Conservation (phyloP, 2,113 vertebrate genomes). For the Salvelinus sp. region DNA sequence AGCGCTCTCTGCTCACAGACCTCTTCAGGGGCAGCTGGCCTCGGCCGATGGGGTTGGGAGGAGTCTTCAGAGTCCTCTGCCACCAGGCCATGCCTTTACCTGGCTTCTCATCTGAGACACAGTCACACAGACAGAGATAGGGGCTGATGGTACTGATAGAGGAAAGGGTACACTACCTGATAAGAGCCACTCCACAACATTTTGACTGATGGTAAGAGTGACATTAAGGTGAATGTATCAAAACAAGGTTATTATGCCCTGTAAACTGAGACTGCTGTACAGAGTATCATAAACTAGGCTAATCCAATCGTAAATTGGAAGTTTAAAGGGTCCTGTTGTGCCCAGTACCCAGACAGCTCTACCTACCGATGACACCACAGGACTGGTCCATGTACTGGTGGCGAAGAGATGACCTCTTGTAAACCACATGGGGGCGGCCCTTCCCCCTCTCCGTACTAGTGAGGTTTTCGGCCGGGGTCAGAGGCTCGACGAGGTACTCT, state of each 20-base stretch:
- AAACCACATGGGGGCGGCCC: conserved; percentile 93
- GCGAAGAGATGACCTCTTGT: conserved; percentile 93
- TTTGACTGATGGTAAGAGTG: no score
- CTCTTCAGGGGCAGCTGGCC: conserved; percentile 92
- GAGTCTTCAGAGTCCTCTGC: conserved; percentile 86
- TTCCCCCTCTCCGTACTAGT: conserved; percentile 73
- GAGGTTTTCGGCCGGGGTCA: conserved; percentile 79
- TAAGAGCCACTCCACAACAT: no score
- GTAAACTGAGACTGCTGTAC: no score
- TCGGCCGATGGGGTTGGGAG: conserved; percentile 84
- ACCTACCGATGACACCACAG: conserved; percentile 92
- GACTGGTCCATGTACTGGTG: conserved; percentile 94
- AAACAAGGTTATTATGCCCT: conserved; percentile 19
- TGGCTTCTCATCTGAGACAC: conserved; percentile 85
- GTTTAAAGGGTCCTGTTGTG: no score
- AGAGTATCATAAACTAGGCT: no score
- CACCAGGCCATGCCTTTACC: conserved; percentile 90
- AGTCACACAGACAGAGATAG: neutral
- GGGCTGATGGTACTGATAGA: neutral
- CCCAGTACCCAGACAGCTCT: neutral
- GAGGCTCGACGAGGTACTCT: conserved; percentile 95
- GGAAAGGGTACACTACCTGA: no score
- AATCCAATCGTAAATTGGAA: no score
- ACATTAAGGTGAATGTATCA: no score
- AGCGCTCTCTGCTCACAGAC: conserved; percentile 92